Conservation (phyloP, 2,113 vertebrate species). For the Ellobius talpinus region DNA sequence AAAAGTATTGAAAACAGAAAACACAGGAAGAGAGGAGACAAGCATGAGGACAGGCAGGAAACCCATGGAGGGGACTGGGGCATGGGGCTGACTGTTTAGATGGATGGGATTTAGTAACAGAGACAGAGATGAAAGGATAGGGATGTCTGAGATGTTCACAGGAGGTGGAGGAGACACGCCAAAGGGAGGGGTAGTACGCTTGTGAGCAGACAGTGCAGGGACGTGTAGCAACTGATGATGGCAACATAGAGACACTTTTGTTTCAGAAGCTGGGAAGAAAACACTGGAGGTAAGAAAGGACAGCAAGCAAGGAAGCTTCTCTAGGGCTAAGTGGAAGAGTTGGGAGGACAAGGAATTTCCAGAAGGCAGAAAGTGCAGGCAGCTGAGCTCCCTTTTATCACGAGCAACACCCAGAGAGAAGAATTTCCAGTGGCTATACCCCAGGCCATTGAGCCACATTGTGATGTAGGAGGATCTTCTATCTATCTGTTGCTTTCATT, state of each 20-base stretch:
- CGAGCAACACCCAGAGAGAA: neutral
- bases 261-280: neutral
- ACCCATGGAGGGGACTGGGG: neutral
- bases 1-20: neutral
- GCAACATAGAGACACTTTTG: neutral
- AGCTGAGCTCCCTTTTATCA: neutral
- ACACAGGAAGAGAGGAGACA: neutral
- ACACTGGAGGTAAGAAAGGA: neutral
- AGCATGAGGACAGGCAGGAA: neutral
- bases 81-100: neutral
- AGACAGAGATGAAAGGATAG: neutral
- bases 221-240: too few relatives aligned
- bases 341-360: neutral
- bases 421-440: neutral
- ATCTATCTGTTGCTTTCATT: too few relatives aligned
- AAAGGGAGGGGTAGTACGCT: neutral
- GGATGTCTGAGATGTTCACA: neutral
- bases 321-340: neutral
- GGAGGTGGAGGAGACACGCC: neutral
- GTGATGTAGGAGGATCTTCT: too few relatives aligned
- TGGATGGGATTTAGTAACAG: neutral
- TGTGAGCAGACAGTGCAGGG: neutral
- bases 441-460: neutral
- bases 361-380: neutral
- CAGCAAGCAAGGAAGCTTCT: neutral